Evolutionary conservation across 2,797 vertebrate species (phyloP).

Genomic region (Sebastolobus altivelis): DNA sequence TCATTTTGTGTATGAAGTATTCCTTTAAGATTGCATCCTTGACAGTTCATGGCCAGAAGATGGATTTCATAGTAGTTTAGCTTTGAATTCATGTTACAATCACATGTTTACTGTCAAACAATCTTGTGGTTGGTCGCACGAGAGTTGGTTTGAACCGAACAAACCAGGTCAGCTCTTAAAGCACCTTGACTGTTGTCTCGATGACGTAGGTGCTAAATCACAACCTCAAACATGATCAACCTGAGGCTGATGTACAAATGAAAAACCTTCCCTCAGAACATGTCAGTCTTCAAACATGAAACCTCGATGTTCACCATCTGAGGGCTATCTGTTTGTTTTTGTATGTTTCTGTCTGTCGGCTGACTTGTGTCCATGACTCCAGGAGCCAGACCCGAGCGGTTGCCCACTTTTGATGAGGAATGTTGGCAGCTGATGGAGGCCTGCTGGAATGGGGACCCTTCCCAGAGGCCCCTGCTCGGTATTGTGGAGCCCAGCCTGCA

Average conservation of each 20-base stretch:
- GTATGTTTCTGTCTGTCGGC: neutral
- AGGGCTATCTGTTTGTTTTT: neutral
- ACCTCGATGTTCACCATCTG: neutral
- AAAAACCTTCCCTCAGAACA: neutral
- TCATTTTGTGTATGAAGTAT: neutral
- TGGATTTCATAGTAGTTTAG: neutral
- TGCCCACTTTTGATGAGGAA: slow-evolving; percentile 93
- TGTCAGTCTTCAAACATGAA: neutral
- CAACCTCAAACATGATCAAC: neutral
- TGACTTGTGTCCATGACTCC: slow-evolving; percentile 25
- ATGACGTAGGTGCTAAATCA: neutral
- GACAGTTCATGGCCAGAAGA: neutral
- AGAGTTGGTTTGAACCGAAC: neutral
- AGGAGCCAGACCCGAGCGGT: slow-evolving; percentile 94
- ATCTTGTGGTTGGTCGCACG: neutral
- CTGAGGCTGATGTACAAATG: neutral
- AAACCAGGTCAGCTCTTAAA: neutral
- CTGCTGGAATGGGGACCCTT: slow-evolving; percentile 95
- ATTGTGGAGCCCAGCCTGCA: slow-evolving; percentile 96
- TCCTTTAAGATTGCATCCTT: neutral
- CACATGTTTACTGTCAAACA: neutral
- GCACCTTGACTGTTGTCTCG: neutral
- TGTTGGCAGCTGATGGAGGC: slow-evolving; percentile 99
- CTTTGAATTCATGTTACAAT: neutral
- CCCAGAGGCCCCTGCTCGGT: slow-evolving; percentile 93